Evolutionary conservation across 92 coral and sea anemone genomes (phyloP).

Genomic region (Phymanthus crucifer): DNA sequence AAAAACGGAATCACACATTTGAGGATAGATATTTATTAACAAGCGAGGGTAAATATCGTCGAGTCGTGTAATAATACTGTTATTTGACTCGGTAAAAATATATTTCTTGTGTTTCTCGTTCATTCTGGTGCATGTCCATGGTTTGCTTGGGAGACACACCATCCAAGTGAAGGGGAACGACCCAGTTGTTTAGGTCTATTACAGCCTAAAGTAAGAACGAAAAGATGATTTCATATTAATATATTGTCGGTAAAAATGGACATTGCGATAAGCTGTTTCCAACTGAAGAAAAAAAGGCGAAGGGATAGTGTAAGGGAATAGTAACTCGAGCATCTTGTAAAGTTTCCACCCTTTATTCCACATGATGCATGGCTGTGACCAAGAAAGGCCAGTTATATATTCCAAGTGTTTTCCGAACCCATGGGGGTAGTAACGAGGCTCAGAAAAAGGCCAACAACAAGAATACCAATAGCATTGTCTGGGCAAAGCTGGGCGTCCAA

Average conservation of each 20-base stretch:
- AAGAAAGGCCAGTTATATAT: no score
- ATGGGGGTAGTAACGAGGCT: no score
- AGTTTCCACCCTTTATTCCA: no score
- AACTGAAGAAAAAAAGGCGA: neutral
- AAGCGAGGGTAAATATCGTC: neutral
- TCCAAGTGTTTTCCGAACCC: no score
- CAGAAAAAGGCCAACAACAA: no score
- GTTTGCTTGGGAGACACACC: neutral
- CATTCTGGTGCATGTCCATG: neutral
- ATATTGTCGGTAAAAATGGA: neutral
- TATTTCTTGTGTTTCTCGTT: neutral
- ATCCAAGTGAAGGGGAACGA: slow-evolving; percentile 13
- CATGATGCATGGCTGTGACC: no score
- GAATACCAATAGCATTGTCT: no score
- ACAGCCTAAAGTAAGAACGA: slow-evolving; percentile 42
- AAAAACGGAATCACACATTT: no score
- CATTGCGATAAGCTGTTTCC: neutral
- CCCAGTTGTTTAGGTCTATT: slow-evolving; percentile 59
- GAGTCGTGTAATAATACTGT: neutral
- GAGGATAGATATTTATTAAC: no score
- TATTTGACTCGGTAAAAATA: slow-evolving; percentile 61
- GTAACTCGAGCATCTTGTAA: no score
- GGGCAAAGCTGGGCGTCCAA: no score
- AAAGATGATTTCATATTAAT: neutral
- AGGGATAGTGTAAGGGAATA: no score